Evolutionary conservation across 1,140 invertebrate genomes (phyloP).

Genomic region (Mesaphorura yosii): DNA sequence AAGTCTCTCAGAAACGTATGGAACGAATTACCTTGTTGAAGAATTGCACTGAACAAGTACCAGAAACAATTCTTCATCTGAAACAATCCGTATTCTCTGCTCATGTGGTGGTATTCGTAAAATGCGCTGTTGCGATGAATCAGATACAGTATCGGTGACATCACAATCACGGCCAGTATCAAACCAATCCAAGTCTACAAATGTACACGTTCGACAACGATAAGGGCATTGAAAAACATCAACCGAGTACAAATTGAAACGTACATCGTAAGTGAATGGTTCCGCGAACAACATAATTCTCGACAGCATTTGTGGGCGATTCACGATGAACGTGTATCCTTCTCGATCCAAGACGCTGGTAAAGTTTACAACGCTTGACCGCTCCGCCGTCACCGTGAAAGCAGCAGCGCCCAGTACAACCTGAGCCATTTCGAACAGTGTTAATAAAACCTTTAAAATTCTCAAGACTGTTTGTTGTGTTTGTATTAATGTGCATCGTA

Average conservation of each 20-base stretch:
- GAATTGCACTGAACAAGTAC: conserved; percentile 78
- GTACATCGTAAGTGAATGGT: conserved; percentile 64
- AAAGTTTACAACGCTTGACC: conserved; percentile 58
- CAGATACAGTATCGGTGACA: conserved; percentile 64
- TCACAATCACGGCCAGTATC: conserved; percentile 52
- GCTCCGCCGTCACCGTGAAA: conserved; percentile 52
- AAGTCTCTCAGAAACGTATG: not conserved
- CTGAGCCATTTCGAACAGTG: conserved; percentile 35
- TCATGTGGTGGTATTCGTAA: conserved; percentile 45
- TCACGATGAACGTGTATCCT: conserved; percentile 61
- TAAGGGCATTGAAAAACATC: conserved; percentile 8
- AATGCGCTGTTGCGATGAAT: conserved; percentile 60
- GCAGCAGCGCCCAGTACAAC: conserved; percentile 60
- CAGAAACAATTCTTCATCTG: conserved; percentile 66
- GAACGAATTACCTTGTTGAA: conserved; percentile 67
- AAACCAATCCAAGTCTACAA: conserved; percentile 69
- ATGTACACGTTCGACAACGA: no score
- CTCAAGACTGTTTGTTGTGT: conserved; percentile 18
- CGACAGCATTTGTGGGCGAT: conserved; percentile 60
- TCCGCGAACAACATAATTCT: conserved; percentile 69
- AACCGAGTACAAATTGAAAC: not conserved
- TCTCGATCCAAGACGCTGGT: conserved; percentile 64
- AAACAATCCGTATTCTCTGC: conserved; percentile 46
- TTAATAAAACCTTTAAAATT: not conserved
- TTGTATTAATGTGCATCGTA: conserved; percentile 33